Base-by-base conservation (phyloP, 1,140 invertebrate genomes). In the Colletes latitarsis region DNA sequence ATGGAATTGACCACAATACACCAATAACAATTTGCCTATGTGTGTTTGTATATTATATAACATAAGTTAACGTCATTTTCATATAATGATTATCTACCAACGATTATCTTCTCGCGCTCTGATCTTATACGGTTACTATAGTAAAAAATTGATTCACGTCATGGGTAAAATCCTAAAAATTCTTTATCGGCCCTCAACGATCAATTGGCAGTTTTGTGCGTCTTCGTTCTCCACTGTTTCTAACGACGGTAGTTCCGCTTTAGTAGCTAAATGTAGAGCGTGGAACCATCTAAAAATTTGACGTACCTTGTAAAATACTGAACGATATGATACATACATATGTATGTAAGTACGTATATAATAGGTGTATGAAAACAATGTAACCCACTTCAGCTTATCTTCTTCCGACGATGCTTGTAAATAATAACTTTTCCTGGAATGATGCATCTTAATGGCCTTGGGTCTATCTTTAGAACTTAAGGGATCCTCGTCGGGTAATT, bases 381-480 rank as follows among this genome's bases (percentile, higher is more conserved):
- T 15, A 12, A 86, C 84, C 62, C 82, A 95, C 94, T 91, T 94
- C 46, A 93, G 88, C 72, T 92, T 91, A 21, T 94, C 92, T 57
- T 92, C 87, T 19, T 93, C 88, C 58, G 93, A 92, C 14, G 92
- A 92, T 49, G 94, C 93, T 83, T 95, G 95, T 63, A 95, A 93
- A 86, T 94, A 94, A 81, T 95, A 95, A 58, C 89, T 93, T 82
- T 94, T 95, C 83, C 94, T 93, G 30, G 94, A 91, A 85, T 96
- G 95, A 83, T 93, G 93, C 60, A 96, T 93, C 82, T 95, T 95
- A 68, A 96, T 95, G 12, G 94, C 92, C 77, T 94, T 91, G 19
- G 93, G 90, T 72, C 93, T 92, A 75, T 94, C 94, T 76, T 90
- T 92, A 4, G 79, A 69, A 81, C 87, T 91, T 4, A 92, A 88